Percentiles rank a stretch among this genome's conserved stretches.
These are phyloP conservation scores for Kradibia gibbosae DNA, from an alignment of 1,140 invertebrate species.

Conservation along the genomic window DNA sequence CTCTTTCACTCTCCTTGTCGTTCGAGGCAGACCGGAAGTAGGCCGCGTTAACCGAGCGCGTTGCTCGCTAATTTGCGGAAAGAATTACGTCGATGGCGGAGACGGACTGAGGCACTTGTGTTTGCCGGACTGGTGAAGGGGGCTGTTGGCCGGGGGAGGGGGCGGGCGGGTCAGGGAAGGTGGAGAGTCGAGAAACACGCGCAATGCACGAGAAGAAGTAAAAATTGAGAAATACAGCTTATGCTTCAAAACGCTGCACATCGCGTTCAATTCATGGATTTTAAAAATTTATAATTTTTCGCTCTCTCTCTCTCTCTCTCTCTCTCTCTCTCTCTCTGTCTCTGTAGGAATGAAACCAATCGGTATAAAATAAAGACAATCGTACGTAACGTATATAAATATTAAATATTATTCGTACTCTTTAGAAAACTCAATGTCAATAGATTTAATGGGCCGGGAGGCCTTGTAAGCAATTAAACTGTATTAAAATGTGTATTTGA, in stretches of 20 bases:
- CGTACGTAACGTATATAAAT: no score
- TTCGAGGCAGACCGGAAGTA: neutral
- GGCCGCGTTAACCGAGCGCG: neutral
- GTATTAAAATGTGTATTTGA: no score
- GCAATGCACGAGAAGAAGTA: neutral
- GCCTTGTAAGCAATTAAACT: no score
- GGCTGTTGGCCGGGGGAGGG: neutral
- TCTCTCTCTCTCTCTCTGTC: neutral
- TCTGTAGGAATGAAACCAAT: no score
- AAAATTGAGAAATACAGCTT: constrained; percentile 23
- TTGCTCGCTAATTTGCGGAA: constrained; percentile 36
- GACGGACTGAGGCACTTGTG: neutral
- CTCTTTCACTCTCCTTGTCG: neutral
- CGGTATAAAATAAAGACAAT: no score
- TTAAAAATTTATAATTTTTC: neutral
- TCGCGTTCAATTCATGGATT: neutral
- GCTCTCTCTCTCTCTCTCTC: neutral
- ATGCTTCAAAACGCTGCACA: neutral
- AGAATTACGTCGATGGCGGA: constrained; percentile 29
- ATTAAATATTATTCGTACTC: no score
- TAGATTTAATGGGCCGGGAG: no score
- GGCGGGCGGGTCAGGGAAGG: neutral
- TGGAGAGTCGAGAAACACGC: neutral
- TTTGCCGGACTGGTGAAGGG: no score
- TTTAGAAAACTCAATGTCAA: no score